These are phyloP conservation scores for Agapornis canus DNA, from an alignment of 2,797 vertebrate species.

Conservation along the genomic window DNA sequence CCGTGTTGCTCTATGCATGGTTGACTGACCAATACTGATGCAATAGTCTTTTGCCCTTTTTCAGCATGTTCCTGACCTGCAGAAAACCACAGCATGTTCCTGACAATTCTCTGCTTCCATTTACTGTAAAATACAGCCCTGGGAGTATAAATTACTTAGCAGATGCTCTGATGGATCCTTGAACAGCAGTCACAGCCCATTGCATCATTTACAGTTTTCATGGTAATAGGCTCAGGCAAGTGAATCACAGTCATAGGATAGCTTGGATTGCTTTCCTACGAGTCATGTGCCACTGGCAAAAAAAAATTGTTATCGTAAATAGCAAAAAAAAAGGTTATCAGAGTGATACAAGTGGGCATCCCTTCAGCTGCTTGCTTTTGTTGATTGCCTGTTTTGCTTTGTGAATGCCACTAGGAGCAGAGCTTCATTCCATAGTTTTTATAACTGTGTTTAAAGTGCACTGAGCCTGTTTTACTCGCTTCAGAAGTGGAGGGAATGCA, in stretches of 20 bases:
- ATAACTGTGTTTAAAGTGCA: not conserved
- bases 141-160: not conserved
- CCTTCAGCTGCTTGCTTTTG: not conserved
- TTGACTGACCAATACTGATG: not conserved
- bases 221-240: not conserved
- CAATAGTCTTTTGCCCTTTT: not conserved
- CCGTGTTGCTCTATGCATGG: not conserved
- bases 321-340: not conserved
- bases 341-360: not conserved
- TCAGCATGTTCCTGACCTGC: too few species aligned
- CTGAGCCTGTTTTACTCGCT: not conserved
- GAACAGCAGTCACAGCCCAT: not conserved
- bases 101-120: not conserved
- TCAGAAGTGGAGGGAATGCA: not conserved
- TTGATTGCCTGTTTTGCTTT: not conserved
- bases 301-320: not conserved
- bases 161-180: not conserved
- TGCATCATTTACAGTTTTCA: not conserved
- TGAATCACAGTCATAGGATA: conserved; percentile 47
- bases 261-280: not conserved
- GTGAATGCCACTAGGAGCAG: not conserved
- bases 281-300: not conserved
- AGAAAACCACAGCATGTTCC: not conserved
- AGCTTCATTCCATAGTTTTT: not conserved
- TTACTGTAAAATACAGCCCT: not conserved